Percentiles rank a stretch among this genome's conserved stretches.
These are phyloP conservation scores for Metellina segmentata DNA, from an alignment of 2,888 invertebrate species.

Conservation along the genomic window DNA sequence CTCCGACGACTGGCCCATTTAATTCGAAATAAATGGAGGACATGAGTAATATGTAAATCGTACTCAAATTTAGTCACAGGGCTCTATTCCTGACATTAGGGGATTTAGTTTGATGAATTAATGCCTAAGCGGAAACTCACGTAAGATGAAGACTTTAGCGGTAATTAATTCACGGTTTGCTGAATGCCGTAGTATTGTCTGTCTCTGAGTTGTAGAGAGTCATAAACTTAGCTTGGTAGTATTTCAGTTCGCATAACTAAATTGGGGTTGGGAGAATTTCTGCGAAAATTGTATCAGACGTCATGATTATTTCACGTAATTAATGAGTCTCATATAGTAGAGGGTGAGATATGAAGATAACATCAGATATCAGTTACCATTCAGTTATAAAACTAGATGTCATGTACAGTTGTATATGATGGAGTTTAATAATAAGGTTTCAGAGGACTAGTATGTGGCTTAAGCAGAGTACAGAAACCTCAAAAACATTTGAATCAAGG, in stretches of 20 bases:
- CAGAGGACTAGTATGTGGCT: too few species aligned
- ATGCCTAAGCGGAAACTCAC: background rate
- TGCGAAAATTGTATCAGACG: background rate
- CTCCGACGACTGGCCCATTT: constrained; percentile 38
- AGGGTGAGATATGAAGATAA: background rate
- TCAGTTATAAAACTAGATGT: too few species aligned
- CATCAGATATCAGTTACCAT: background rate
- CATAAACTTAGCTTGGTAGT: background rate
- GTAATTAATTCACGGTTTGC: background rate
- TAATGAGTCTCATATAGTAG: background rate
- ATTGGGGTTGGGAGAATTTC: background rate
- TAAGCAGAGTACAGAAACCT: too few species aligned
- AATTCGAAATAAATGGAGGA: constrained; percentile 29
- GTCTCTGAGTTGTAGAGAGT: too few species aligned
- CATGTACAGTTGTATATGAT: too few species aligned
- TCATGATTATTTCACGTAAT: background rate
- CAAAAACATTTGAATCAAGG: too few species aligned
- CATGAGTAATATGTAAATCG: constrained; percentile 41
- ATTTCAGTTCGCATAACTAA: background rate
- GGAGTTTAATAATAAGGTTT: too few species aligned
- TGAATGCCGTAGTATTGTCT: background rate
- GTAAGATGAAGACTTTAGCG: background rate
- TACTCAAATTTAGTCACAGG: constrained; percentile 19
- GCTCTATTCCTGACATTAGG: background rate
- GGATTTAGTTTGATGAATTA: background rate